phyloP scores from a whole-genome alignment of 2,113 vertebrate species.

The Gulo gulo region DNA sequence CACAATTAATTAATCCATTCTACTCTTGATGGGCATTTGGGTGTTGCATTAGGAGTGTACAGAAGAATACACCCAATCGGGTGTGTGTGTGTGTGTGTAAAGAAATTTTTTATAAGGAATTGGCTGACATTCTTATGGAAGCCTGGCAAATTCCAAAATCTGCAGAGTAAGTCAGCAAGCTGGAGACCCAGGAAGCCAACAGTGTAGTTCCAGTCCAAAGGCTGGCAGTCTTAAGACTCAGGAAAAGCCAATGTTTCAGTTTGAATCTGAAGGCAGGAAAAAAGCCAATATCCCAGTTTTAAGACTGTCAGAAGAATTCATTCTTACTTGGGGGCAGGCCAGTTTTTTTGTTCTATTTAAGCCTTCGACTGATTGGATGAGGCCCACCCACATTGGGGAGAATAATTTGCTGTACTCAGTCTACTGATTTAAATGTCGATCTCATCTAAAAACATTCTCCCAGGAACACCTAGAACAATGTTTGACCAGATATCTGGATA shows the following conservation, averaged over 20 bases:
- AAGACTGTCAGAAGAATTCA: not conserved
- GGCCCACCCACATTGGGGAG: not conserved
- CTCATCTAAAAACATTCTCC: not conserved
- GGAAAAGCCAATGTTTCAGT: not conserved
- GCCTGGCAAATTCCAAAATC: not conserved
- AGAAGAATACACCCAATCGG: not conserved
- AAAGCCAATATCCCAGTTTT: not conserved
- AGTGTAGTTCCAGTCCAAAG: not conserved
- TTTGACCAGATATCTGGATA: not conserved
- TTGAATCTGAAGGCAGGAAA: not conserved
- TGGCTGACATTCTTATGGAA: not conserved
- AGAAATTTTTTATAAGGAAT: not conserved
- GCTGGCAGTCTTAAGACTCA: not conserved
- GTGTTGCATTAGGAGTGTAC: not conserved
- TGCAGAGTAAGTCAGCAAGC: not conserved
- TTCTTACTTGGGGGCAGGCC: not conserved
- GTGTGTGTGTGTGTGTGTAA: not conserved
- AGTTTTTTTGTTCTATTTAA: not conserved
- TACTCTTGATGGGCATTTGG: not conserved
- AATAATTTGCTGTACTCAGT: not conserved
- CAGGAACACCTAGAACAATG: not conserved
- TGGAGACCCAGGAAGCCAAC: not conserved
- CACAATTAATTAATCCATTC: not conserved
- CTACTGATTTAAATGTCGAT: not conserved
- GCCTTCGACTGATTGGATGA: not conserved